These are phyloP conservation scores for Ecliptopera silaceata DNA, from an alignment of 2,888 invertebrate species.

Conservation along the genomic window DNA sequence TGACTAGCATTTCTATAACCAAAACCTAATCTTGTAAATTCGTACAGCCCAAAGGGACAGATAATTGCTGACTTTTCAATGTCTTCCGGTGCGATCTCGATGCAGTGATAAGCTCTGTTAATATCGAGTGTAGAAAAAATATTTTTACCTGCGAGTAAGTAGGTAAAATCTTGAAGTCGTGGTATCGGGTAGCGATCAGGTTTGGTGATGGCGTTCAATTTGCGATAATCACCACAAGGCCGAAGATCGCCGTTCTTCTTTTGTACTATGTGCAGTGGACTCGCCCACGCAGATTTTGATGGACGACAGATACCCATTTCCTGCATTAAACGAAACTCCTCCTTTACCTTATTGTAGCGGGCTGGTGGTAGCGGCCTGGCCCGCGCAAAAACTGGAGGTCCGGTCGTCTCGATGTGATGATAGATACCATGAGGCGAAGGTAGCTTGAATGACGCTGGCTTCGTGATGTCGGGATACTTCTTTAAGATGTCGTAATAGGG, in stretches of 20 bases:
- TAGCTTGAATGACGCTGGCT: conserved; percentile 31
- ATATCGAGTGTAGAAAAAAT: background rate
- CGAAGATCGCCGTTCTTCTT: conserved; percentile 36
- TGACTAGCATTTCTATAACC: background rate
- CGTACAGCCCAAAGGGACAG: background rate
- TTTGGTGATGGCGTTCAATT: background rate
- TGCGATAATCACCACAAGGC: conserved; percentile 1
- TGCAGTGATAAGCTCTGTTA: background rate
- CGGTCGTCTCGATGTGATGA: conserved; percentile 49
- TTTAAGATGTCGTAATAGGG: conserved; percentile 3
- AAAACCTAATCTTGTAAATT: background rate
- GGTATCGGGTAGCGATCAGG: background rate
- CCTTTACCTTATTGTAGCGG: conserved; percentile 43
- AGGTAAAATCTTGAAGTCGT: background rate
- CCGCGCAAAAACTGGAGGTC: conserved; percentile 47
- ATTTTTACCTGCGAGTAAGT: background rate
- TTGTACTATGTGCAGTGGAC: conserved; percentile 37
- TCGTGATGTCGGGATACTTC: conserved; percentile 34
- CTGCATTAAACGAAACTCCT: conserved; percentile 48
- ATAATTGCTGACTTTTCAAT: background rate
- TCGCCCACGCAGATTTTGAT: conserved; percentile 57
- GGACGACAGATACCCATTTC: conserved; percentile 54
- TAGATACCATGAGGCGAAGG: conserved; percentile 26
- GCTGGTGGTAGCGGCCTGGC: conserved; percentile 50
- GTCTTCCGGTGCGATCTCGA: background rate